phyloP scores from a whole-genome alignment of 2,113 vertebrate genomes.

The Crypturellus undulatus region DNA sequence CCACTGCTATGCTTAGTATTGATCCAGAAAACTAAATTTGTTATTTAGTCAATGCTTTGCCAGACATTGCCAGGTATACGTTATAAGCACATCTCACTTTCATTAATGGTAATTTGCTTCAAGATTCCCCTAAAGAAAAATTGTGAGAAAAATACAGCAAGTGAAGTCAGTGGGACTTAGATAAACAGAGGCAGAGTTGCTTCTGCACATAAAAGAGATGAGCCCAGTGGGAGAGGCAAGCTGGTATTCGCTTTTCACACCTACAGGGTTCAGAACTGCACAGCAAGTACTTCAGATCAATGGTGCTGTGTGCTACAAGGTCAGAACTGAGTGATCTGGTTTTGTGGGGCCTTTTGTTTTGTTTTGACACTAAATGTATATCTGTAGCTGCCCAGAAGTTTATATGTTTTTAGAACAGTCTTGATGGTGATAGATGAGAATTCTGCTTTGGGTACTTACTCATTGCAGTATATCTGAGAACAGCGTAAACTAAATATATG shows the following conservation, averaged over 20 bases:
- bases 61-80: not conserved
- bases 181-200: not conserved
- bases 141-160: not conserved
- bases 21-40: not conserved
- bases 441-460: not conserved
- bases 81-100: slow-evolving; percentile 9
- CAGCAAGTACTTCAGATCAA: not conserved
- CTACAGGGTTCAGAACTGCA: not conserved
- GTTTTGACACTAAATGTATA: not conserved
- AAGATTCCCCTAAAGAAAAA: not conserved
- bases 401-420: not conserved
- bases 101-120: not conserved
- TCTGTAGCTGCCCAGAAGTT: not conserved
- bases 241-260: not conserved
- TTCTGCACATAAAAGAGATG: not conserved
- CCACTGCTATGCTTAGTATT: not conserved
- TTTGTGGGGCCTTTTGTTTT: not conserved
- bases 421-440: not conserved
- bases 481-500: not conserved
- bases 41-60: not conserved
- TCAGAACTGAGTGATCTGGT: not conserved
- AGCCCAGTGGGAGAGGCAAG: not conserved
- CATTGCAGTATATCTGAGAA: not conserved
- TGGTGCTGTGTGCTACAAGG: not conserved
- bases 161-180: not conserved